Conservation (phyloP, 2,797 vertebrate species). For the Melanotaenia nigrans region DNA sequence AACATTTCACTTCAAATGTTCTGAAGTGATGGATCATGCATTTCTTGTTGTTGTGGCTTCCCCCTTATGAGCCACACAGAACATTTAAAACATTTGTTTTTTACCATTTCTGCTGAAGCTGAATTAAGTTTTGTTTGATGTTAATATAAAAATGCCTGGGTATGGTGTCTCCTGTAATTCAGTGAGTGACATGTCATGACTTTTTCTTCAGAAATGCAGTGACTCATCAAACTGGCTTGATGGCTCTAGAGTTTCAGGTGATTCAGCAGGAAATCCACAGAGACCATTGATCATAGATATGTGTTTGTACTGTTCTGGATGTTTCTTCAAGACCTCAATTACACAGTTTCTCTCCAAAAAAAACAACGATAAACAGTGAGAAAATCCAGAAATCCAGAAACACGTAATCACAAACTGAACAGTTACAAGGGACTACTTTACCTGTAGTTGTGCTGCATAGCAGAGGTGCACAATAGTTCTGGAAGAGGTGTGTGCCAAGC, state of each 20-base stretch:
- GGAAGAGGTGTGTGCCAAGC: too few species aligned
- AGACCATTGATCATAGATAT: conserved; percentile 41
- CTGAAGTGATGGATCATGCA: conserved; percentile 50
- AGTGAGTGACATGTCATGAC: conserved; percentile 59
- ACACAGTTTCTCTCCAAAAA: neutral
- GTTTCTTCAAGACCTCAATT: conserved; percentile 15
- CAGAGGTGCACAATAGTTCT: too few species aligned
- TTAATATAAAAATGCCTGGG: conserved; percentile 63
- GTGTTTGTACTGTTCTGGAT: conserved; percentile 13
- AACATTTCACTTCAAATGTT: conserved; percentile 70
- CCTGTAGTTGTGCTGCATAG: too few species aligned
- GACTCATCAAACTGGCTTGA: conserved; percentile 68
- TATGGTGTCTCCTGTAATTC: conserved; percentile 57
- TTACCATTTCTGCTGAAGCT: conserved; percentile 55
- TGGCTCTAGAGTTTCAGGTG: conserved; percentile 63
- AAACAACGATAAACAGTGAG: too few species aligned
- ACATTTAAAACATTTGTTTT: conserved; percentile 70
- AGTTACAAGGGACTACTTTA: too few species aligned
- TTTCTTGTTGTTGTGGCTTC: conserved; percentile 70
- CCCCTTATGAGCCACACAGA: conserved; percentile 39
- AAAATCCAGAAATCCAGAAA: too few species aligned
- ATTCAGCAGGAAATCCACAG: conserved; percentile 65
- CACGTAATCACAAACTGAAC: too few species aligned
- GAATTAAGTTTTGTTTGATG: conserved; percentile 67
- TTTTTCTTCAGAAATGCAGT: conserved; percentile 64